Conservation (phyloP, 2,113 vertebrate genomes). For the Carollia perspicillata region DNA sequence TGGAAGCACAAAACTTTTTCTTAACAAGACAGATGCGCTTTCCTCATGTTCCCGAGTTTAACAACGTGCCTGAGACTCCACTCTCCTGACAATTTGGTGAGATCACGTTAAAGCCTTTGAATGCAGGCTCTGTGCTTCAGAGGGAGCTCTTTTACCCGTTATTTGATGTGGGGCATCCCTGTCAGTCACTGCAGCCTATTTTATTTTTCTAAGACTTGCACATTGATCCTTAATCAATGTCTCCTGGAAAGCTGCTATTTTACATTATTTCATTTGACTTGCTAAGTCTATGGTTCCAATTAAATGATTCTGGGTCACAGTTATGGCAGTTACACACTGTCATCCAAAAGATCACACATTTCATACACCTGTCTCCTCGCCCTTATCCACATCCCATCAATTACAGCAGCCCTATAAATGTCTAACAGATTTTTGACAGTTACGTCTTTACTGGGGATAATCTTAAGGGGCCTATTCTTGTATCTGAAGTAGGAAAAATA, state of each 20-base stretch:
- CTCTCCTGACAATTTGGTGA: background rate
- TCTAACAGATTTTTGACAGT: constrained; percentile 30
- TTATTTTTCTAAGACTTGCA: background rate
- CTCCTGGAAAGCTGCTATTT: background rate
- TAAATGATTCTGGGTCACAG: constrained; percentile 40
- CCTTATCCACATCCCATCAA: background rate
- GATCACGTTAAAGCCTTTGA: background rate
- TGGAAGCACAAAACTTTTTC: background rate
- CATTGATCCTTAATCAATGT: background rate
- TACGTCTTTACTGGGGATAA: constrained; percentile 32
- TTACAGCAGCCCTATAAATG: background rate
- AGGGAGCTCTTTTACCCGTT: background rate
- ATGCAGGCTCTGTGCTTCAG: background rate
- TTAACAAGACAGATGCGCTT: background rate
- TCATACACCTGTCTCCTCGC: background rate
- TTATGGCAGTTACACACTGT: background rate
- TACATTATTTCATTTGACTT: constrained; percentile 44
- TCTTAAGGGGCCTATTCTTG: constrained; percentile 12
- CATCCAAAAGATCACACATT: constrained; percentile 21
- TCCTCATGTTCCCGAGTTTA: background rate
- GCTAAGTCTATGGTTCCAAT: constrained; percentile 19
- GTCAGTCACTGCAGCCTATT: background rate
- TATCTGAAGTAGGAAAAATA: background rate
- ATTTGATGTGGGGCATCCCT: background rate
- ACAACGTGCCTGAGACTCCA: background rate